Evolutionary conservation across 2,888 invertebrate species (phyloP).

Genomic region (Scaptomyza polygonia): DNA sequence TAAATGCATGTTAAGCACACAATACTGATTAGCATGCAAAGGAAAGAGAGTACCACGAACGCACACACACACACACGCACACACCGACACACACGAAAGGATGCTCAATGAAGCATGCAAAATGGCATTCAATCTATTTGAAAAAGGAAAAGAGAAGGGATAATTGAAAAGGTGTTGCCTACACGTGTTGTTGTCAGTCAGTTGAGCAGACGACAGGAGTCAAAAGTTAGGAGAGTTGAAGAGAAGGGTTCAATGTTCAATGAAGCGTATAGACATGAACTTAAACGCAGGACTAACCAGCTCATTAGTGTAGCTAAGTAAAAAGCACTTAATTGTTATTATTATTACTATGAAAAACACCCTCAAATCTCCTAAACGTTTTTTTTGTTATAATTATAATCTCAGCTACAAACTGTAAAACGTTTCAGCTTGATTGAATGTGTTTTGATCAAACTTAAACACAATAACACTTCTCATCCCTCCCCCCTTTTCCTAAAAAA

Average conservation of each 20-base stretch:
- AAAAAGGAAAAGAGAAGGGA: conserved; percentile 29
- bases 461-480: conserved; percentile 4
- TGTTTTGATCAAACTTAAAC: conserved; percentile 34
- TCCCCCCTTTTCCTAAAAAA: conserved; percentile 9
- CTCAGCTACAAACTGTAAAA: conserved; percentile 35
- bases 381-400: conserved; percentile 8
- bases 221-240: conserved; percentile 7
- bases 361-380: background rate
- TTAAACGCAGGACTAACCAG: conserved; percentile 11
- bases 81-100: conserved; percentile 7
- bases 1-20: conserved; percentile 29
- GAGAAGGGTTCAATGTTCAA: conserved; percentile 32
- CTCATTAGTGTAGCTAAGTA: conserved; percentile 50
- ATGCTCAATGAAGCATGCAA: conserved; percentile 70
- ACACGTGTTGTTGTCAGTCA: conserved; percentile 57
- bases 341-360: conserved; percentile 30
- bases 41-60: background rate
- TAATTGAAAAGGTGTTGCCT: conserved; percentile 66
- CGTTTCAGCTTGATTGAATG: conserved; percentile 76
- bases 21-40: conserved; percentile 45
- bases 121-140: conserved; percentile 58
- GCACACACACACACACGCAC: no score
- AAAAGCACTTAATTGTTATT: conserved; percentile 49
- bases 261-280: conserved; percentile 53
- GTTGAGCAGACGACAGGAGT: background rate